phyloP scores from a whole-genome alignment of 2,113 vertebrate genomes.

The Amazona vittata region DNA sequence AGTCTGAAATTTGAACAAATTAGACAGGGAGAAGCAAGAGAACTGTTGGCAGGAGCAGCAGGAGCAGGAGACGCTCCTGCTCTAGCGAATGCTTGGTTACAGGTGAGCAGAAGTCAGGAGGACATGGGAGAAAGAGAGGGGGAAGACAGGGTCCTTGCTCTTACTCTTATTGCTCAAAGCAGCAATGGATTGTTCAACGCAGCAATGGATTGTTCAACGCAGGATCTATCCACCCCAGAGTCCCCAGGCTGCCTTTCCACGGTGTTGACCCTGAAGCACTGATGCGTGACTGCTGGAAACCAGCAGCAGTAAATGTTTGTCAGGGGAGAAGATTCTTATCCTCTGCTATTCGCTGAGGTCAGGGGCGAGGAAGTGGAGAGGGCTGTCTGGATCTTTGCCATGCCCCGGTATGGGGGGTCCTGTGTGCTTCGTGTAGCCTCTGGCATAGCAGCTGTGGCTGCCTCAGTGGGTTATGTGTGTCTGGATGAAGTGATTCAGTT shows the following conservation, averaged over 20 bases:
- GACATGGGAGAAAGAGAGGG: background rate
- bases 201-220: background rate
- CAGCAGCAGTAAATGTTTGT: background rate
- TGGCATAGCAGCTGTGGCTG: background rate
- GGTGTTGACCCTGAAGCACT: fast-evolving
- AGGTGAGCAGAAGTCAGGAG: background rate
- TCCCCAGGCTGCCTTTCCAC: background rate
- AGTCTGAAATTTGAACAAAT: background rate
- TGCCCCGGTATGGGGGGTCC: background rate
- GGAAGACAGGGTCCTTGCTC: background rate
- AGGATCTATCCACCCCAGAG: background rate
- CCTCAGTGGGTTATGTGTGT: background rate
- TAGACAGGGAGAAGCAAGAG: background rate
- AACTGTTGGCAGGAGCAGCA: background rate
- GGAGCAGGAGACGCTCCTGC: background rate
- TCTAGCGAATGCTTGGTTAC: background rate
- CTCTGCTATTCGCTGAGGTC: background rate
- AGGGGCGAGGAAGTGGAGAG: background rate
- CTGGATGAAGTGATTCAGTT: background rate
- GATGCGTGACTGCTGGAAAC: background rate
- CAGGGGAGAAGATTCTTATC: background rate
- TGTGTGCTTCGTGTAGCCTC: fast-evolving
- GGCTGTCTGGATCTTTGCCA: background rate
- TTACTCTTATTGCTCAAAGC: background rate
- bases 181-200: background rate